These are phyloP conservation scores for Ancistrus triradiatus DNA, from an alignment of 2,113 vertebrate genomes.

Conservation along the genomic window DNA sequence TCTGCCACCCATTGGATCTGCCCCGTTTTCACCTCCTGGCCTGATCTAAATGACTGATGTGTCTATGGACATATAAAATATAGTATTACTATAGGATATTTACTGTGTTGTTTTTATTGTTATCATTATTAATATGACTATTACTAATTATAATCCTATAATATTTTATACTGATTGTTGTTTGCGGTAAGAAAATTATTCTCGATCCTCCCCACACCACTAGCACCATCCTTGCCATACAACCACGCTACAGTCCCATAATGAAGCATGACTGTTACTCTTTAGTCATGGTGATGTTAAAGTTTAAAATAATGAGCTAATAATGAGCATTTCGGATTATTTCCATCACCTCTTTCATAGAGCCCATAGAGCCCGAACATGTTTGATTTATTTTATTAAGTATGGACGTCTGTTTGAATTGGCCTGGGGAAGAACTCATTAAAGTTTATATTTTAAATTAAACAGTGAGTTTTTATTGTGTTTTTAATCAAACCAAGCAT, in stretches of 20 bases:
- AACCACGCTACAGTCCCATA: neutral
- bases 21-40: neutral
- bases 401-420: conserved; percentile 37
- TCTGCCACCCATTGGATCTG: conserved; percentile 5
- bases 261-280: neutral
- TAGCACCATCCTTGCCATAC: conserved; percentile 19
- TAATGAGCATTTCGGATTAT: too few species aligned
- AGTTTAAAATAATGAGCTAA: too few species aligned
- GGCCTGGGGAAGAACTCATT: conserved; percentile 53
- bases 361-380: neutral
- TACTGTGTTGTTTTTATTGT: conserved; percentile 42
- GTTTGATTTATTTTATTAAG: conserved; percentile 32
- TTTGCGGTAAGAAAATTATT: conserved; percentile 55
- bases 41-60: neutral
- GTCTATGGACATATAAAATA: too few species aligned
- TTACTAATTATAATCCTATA: conserved; percentile 57
- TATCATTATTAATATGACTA: conserved; percentile 27
- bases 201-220: conserved; percentile 24
- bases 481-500: too few species aligned
- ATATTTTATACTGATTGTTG: conserved; percentile 55
- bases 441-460: conserved; percentile 59
- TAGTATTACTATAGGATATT: conserved; percentile 44
- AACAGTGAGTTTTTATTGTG: neutral
- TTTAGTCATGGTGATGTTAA: too few species aligned
- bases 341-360: neutral